phyloP scores from a whole-genome alignment of 2,888 invertebrate species.

The Pediacus dermestoides region DNA sequence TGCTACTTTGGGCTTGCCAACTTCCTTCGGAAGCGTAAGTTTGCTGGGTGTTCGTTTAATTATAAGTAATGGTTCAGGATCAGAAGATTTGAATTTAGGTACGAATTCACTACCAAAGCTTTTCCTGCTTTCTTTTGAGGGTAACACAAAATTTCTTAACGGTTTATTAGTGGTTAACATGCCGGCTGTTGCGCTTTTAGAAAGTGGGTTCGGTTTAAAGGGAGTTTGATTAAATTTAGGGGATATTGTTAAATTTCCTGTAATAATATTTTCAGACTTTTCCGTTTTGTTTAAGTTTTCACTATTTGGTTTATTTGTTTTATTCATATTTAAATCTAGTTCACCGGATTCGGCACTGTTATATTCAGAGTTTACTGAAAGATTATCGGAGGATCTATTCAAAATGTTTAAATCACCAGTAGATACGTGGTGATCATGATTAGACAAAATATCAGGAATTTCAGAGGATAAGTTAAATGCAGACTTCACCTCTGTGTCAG shows the following conservation, averaged over 20 bases:
- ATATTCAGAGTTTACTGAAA: slow-evolving; percentile 42
- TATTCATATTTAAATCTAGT: slow-evolving; percentile 37
- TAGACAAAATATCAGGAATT: slow-evolving; percentile 32
- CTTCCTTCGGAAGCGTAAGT: slow-evolving; percentile 45
- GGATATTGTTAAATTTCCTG: slow-evolving; percentile 26
- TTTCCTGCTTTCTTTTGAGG: slow-evolving; percentile 38
- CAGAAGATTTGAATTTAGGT: slow-evolving; percentile 38
- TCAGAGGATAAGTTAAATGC: slow-evolving; percentile 32
- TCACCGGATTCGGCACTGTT: slow-evolving; percentile 45
- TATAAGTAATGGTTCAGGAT: slow-evolving; percentile 44
- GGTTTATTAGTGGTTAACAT: slow-evolving; percentile 24
- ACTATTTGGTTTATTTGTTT: slow-evolving; percentile 12
- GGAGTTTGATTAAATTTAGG: slow-evolving; percentile 14
- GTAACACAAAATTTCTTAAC: slow-evolving; percentile 41
- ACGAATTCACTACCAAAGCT: slow-evolving; percentile 45
- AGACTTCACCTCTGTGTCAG: slow-evolving; percentile 69
- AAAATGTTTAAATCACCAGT: no score
- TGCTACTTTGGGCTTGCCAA: slow-evolving; percentile 47
- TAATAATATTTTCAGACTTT: slow-evolving; percentile 1
- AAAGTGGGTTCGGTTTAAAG: slow-evolving; percentile 22
- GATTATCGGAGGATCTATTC: slow-evolving; percentile 40
- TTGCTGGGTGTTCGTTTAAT: slow-evolving; percentile 50
- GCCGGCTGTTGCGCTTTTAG: slow-evolving; percentile 35
- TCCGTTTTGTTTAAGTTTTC: background rate
- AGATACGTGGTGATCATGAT: slow-evolving; percentile 27